These are phyloP conservation scores for Melinopterus prodromus DNA, from an alignment of 2,888 invertebrate genomes.

Conservation along the genomic window DNA sequence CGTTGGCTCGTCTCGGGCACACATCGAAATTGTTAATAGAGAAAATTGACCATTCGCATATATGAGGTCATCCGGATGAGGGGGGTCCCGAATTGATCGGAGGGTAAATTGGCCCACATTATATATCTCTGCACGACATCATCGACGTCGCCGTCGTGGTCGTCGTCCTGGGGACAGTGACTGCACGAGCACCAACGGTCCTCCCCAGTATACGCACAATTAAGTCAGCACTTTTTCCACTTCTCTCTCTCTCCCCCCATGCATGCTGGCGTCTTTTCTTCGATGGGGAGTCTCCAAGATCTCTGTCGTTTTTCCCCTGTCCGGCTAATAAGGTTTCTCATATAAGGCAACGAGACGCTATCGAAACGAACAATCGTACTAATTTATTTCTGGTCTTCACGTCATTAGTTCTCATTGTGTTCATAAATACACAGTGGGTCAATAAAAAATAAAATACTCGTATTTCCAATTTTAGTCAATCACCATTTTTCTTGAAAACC, in stretches of 20 bases:
- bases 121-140: background rate
- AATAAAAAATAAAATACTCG: no score
- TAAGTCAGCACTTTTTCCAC: slow-evolving; percentile 4
- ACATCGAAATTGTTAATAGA: background rate
- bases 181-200: background rate
- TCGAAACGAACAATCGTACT: no score
- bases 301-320: background rate
- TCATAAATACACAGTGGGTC: no score
- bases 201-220: background rate
- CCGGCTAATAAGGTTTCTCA: background rate
- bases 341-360: no score
- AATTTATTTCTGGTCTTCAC: no score
- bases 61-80: background rate
- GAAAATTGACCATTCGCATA: background rate
- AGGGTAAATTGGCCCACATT: background rate
- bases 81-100: background rate
- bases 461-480: no score
- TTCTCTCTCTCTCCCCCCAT: background rate
- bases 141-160: background rate
- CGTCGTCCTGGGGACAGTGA: background rate
- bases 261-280: background rate
- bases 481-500: no score
- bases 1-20: background rate
- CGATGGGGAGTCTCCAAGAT: background rate
- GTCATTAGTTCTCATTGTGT: no score